A percentile compares a stretch with the other conserved stretches of the same genome.
Conservation (phyloP, 2,797 vertebrate species). For the Phalloptychus januarius region DNA sequence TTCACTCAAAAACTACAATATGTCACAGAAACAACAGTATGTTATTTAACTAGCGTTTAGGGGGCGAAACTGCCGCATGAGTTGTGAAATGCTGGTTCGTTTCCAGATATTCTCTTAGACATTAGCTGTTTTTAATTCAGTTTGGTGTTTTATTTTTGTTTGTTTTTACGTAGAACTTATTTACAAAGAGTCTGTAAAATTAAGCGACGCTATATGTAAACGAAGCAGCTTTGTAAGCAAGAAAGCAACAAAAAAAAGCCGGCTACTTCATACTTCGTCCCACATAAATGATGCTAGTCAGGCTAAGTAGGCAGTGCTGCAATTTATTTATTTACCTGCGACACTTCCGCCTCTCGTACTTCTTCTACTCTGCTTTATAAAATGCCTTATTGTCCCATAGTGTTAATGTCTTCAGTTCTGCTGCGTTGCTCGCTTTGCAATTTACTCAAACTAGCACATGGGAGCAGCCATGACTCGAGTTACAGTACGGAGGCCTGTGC, state of each 20-base stretch:
- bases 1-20: too few relatives aligned
- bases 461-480: conserved; percentile 48
- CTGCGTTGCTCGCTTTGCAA: rapidly evolving
- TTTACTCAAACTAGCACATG: conserved; percentile 54
- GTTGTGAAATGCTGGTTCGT: neutral
- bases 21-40: too few relatives aligned
- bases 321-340: conserved; percentile 34
- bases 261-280: neutral
- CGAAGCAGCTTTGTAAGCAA: too few relatives aligned
- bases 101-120: neutral
- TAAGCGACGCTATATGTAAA: neutral
- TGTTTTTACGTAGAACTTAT: neutral
- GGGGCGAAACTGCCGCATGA: neutral
- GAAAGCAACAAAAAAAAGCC: neutral
- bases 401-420: neutral
- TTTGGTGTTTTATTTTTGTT: neutral
- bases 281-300: conserved; percentile 2
- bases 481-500: conserved; percentile 65
- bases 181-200: neutral
- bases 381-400: rapidly evolving
- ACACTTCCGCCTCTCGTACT: neutral
- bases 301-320: neutral
- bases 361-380: neutral
- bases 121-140: neutral
- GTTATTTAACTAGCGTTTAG: neutral